phyloP scores from a whole-genome alignment of 2,113 vertebrate genomes.

The Halcyon senegalensis region DNA sequence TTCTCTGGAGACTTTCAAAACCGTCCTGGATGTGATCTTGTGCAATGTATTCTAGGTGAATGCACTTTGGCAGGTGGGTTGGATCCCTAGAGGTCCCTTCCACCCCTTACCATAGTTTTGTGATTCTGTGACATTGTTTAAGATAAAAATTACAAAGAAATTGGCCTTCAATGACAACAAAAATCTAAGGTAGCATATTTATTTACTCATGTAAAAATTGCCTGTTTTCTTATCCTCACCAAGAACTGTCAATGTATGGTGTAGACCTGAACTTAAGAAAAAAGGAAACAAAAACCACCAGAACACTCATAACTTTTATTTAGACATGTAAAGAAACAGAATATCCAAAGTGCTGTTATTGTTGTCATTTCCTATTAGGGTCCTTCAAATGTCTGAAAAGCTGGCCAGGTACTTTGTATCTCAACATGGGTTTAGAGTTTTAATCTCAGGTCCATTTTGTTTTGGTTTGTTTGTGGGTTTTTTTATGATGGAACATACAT shows the following conservation, averaged over 20 bases:
- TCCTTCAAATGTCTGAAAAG: neutral
- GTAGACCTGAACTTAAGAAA: neutral
- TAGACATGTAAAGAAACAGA: neutral
- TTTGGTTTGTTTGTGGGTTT: neutral
- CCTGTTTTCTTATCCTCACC: neutral
- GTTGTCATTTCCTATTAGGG: neutral
- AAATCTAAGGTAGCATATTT: accelerated
- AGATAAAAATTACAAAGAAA: neutral
- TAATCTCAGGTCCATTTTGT: neutral
- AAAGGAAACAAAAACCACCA: neutral
- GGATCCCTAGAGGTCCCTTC: no score
- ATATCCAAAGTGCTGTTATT: neutral
- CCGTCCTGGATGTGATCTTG: no score
- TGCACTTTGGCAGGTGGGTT: no score
- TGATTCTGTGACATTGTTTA: neutral
- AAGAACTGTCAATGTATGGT: neutral
- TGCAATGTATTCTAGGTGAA: no score
- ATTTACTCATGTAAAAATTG: neutral
- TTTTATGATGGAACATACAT: neutral
- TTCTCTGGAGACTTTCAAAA: no score
- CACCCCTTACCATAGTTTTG: no score
- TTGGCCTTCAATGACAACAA: neutral
- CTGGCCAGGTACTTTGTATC: neutral
- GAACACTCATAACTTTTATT: neutral
- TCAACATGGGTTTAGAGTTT: neutral